Percentiles rank a stretch among this genome's conserved stretches.
Conservation (phyloP, 2,113 vertebrate genomes). For the Brachypodius melanocephalos region DNA sequence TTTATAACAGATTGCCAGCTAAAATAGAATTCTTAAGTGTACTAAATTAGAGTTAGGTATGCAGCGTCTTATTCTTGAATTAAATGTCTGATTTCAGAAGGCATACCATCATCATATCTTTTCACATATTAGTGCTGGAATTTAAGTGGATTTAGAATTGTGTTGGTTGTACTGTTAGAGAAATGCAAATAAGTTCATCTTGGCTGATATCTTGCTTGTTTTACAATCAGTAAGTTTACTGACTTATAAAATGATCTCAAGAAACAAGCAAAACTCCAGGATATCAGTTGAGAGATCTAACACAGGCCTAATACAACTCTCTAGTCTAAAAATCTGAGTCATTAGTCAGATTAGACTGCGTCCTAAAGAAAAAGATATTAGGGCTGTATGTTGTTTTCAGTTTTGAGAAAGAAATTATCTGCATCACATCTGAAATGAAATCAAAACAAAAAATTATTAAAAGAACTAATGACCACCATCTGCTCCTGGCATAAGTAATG, state of each 20-base stretch:
- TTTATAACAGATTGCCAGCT: background rate
- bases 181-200: slow-evolving; percentile 15
- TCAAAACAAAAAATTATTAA: background rate
- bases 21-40: background rate
- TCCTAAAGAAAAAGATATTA: background rate
- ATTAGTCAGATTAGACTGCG: background rate
- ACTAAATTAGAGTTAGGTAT: background rate
- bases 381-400: background rate
- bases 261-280: background rate
- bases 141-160: slow-evolving; percentile 25
- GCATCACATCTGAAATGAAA: background rate
- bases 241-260: slow-evolving; percentile 29
- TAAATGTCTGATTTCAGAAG: background rate
- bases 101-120: background rate
- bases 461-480: background rate
- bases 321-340: slow-evolving; percentile 1
- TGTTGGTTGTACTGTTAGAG: background rate
- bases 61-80: background rate
- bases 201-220: slow-evolving; percentile 30
- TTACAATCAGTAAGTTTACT: slow-evolving; percentile 45
- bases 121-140: background rate
- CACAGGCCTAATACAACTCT: background rate
- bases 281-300: background rate
- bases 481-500: background rate
- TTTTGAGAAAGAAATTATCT: background rate